Conservation (phyloP, 2,113 vertebrate genomes). For the Amphiprion percula region DNA sequence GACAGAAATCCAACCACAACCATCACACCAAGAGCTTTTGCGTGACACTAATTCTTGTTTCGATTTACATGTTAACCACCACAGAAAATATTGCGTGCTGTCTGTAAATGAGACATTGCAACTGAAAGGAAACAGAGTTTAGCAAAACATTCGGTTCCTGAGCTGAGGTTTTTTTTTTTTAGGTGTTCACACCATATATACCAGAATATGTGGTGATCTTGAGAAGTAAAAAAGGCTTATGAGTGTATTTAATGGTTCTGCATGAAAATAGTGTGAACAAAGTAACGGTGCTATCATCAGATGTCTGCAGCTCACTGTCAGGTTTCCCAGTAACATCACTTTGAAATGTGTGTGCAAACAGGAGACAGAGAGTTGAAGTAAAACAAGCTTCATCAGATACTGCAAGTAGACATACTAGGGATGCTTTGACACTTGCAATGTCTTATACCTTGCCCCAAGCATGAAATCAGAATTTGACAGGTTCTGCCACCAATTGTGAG, state of each 20-base stretch:
- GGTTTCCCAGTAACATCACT: background rate
- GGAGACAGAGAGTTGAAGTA: background rate
- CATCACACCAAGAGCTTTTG: background rate
- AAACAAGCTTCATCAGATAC: too few relatives aligned
- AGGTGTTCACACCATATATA: background rate
- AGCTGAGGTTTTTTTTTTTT: too few relatives aligned
- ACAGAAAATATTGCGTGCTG: background rate
- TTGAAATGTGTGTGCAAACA: background rate
- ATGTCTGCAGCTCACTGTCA: background rate
- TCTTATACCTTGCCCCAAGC: too few relatives aligned
- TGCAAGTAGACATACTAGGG: too few relatives aligned
- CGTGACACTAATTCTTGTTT: background rate
- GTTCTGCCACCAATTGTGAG: too few relatives aligned
- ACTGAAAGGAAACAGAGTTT: too few relatives aligned
- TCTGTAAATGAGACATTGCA: background rate
- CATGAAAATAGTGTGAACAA: too few relatives aligned
- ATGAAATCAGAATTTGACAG: too few relatives aligned
- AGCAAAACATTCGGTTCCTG: background rate
- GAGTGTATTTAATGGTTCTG: background rate
- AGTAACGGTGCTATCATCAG: too few relatives aligned
- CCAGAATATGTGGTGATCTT: background rate
- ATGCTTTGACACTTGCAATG: too few relatives aligned
- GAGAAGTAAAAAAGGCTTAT: background rate
- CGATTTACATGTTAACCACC: background rate
- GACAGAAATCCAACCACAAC: slow-evolving; percentile 24